A percentile compares a stretch with the other conserved stretches of the same genome.
These are phyloP conservation scores for Acanthosepion lycidas DNA, from an alignment of 2,888 invertebrate genomes.

Conservation along the genomic window DNA sequence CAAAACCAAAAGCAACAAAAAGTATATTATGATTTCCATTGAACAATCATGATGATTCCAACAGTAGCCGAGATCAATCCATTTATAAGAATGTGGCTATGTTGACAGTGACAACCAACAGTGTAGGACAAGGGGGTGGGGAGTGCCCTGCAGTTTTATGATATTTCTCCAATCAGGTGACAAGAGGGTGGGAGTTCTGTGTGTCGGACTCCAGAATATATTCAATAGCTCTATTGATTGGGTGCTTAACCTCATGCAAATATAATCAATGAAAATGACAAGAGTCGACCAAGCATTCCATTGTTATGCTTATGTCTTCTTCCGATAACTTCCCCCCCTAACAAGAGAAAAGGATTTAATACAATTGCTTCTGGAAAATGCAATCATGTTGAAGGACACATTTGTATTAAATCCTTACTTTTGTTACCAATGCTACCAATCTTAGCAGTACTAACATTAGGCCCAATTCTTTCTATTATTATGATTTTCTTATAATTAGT, in stretches of 20 bases:
- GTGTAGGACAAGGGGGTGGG: not conserved
- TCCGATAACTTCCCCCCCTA: not conserved
- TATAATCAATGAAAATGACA: constrained; percentile 22
- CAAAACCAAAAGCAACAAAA: not conserved
- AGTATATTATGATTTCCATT: not conserved
- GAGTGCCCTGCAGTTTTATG: not conserved
- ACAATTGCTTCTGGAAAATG: not conserved
- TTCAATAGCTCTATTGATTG: not conserved
- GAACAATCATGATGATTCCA: not conserved
- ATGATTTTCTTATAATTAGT: not conserved
- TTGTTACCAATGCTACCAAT: not conserved
- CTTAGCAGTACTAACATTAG: not conserved
- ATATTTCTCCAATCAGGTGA: not conserved
- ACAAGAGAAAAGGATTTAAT: not conserved
- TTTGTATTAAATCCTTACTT: not conserved
- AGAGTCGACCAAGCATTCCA: not conserved
- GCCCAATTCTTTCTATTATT: not conserved
- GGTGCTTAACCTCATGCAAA: constrained; percentile 33
- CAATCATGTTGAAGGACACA: not conserved
- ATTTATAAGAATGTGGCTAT: constrained; percentile 3
- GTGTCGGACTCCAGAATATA: not conserved
- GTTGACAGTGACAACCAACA: not conserved
- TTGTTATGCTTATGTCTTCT: constrained; percentile 20
- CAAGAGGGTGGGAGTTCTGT: not conserved
- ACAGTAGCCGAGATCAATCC: not conserved